A percentile compares a stretch with the other conserved stretches of the same genome.
These are phyloP conservation scores for Acromyrmex charruanus DNA, from an alignment of 1,140 invertebrate species.

Conservation along the genomic window DNA sequence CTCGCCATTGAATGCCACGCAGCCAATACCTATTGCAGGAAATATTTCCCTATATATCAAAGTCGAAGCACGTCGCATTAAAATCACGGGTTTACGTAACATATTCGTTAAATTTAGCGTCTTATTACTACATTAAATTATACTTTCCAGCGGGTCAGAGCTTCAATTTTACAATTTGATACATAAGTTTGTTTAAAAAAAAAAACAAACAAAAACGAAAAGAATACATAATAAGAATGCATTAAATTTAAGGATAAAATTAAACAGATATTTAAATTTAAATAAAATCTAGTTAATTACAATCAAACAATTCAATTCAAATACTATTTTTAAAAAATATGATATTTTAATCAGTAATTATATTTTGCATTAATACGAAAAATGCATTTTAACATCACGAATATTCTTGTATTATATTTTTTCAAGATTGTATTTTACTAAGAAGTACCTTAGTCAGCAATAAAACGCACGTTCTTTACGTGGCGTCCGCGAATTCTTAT, in stretches of 20 bases:
- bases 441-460: conserved; percentile 22
- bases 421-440: background rate
- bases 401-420: background rate
- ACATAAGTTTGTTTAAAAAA: background rate
- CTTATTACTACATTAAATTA: background rate
- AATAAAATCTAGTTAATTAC: background rate
- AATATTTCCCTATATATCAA: background rate
- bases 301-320: background rate
- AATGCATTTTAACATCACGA: background rate
- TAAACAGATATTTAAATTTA: background rate
- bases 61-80: background rate
- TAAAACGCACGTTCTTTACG: conserved; percentile 18
- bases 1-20: conserved; percentile 61
- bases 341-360: too few relatives aligned
- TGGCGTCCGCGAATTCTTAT: background rate
- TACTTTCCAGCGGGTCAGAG: background rate
- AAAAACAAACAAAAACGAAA: background rate
- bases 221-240: background rate
- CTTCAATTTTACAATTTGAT: background rate
- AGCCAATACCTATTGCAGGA: background rate
- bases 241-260: background rate
- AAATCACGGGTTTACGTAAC: background rate
- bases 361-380: background rate
- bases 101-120: background rate
- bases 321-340: background rate